Evolutionary conservation across 2,797 vertebrate species (phyloP).

Genomic region (Naso thynnoides): DNA sequence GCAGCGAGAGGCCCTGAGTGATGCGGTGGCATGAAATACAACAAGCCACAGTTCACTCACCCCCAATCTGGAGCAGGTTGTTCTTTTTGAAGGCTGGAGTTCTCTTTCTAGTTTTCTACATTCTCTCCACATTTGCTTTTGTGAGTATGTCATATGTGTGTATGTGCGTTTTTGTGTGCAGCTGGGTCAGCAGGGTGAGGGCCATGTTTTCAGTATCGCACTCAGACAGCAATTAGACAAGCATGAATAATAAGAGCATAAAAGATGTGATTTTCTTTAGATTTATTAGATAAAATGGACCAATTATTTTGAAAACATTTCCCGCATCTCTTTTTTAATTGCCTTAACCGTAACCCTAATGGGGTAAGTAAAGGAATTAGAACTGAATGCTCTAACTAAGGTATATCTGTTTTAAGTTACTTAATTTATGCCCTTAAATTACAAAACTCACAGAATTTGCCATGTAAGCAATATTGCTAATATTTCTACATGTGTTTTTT

Average conservation of each 20-base stretch:
- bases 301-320: conserved; percentile 10
- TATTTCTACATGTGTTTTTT: neutral
- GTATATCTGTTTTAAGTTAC: too few species aligned
- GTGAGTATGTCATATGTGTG: conserved; percentile 13
- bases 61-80: conserved; percentile 67
- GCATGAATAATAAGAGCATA: conserved; percentile 20
- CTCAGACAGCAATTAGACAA: conserved; percentile 18
- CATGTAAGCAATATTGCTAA: neutral
- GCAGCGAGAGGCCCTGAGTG: conserved; percentile 70
- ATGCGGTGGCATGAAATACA: conserved; percentile 81
- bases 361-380: neutral
- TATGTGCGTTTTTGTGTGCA: conserved; percentile 32
- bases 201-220: conserved; percentile 29
- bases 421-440: conserved; percentile 13
- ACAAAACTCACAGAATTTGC: conserved; percentile 12
- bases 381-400: neutral
- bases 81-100: conserved; percentile 69
- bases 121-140: conserved; percentile 59
- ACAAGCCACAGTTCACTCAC: conserved; percentile 79
- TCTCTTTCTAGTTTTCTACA: conserved; percentile 52
- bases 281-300: conserved; percentile 24
- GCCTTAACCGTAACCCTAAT: too few species aligned
- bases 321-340: neutral
- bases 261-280: conserved; percentile 27
- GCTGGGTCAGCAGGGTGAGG: conserved; percentile 39